phyloP scores from a whole-genome alignment of 1,140 invertebrate genomes.

The Andricus grossulariae region DNA sequence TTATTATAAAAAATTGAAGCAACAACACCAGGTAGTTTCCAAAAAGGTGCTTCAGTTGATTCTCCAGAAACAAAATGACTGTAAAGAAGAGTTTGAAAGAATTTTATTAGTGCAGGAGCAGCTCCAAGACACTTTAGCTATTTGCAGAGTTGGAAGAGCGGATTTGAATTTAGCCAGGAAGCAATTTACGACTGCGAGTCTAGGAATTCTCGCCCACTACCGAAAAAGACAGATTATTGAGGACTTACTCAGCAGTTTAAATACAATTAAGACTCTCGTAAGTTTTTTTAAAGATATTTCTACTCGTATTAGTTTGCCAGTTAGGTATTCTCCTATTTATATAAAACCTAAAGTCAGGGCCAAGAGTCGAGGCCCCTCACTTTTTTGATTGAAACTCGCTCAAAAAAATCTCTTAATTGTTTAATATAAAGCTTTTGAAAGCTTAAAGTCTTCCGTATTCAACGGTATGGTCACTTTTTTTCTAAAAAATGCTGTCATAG shows the following conservation, averaged over 20 bases:
- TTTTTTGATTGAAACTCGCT: no score
- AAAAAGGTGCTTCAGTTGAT: conserved; percentile 94
- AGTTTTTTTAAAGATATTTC: conserved; percentile 50
- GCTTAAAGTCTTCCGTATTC: no score
- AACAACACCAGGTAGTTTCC: conserved; percentile 90
- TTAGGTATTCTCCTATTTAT: no score
- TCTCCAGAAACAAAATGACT: conserved; percentile 90
- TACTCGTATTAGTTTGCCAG: no score
- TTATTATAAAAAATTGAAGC: conserved; percentile 81
- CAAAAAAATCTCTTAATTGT: no score
- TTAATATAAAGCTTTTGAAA: no score
- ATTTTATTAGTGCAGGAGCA: conserved; percentile 87
- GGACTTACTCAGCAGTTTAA: conserved; percentile 85
- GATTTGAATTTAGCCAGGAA: conserved; percentile 85
- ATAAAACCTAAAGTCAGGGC: no score
- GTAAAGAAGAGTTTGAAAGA: conserved; percentile 88
- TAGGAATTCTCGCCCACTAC: conserved; percentile 92
- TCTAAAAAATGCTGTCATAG: no score
- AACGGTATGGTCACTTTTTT: no score
- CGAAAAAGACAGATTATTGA: conserved; percentile 88
- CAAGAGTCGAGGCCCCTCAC: no score
- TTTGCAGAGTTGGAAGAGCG: conserved; percentile 83
- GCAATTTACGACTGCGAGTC: conserved; percentile 89
- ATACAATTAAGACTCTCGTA: conserved; percentile 89
- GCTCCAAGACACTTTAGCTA: conserved; percentile 82